phyloP scores from a whole-genome alignment of 92 coral and sea anemone genomes.

The Hydrozoanthus gracilis region DNA sequence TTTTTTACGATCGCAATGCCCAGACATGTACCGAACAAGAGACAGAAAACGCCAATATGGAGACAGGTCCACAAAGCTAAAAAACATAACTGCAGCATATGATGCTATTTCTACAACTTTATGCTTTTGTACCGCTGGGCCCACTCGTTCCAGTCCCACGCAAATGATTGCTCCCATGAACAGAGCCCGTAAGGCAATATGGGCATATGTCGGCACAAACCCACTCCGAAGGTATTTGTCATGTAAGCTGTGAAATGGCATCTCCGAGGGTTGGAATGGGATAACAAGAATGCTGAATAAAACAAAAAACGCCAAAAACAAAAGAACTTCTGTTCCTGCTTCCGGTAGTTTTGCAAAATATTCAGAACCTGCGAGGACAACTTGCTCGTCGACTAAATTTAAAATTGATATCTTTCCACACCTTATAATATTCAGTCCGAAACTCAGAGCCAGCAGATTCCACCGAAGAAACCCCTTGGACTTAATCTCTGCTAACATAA shows the following conservation, averaged over 20 bases:
- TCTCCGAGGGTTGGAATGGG: slow-evolving; percentile 18
- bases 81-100: background rate
- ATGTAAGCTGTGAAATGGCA: slow-evolving; percentile 6
- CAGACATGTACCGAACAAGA: background rate
- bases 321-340: slow-evolving; percentile 9
- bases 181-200: slow-evolving; percentile 22
- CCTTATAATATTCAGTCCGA: slow-evolving; percentile 4
- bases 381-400: background rate
- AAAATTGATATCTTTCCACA: background rate
- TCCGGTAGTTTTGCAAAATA: background rate
- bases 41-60: background rate
- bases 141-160: slow-evolving; percentile 14
- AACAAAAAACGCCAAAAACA: background rate
- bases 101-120: background rate
- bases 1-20: background rate
- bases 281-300: slow-evolving; percentile 6
- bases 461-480: slow-evolving; percentile 23
- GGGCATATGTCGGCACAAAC: slow-evolving; percentile 20
- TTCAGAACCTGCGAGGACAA: background rate
- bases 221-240: background rate
- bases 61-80: background rate
- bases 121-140: background rate
- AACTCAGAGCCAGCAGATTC: slow-evolving; percentile 1
- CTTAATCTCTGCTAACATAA: slow-evolving; percentile 1
- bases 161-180: slow-evolving; percentile 1